Conservation (phyloP, 2,113 vertebrate species). For the Chelonoidis abingdonii region DNA sequence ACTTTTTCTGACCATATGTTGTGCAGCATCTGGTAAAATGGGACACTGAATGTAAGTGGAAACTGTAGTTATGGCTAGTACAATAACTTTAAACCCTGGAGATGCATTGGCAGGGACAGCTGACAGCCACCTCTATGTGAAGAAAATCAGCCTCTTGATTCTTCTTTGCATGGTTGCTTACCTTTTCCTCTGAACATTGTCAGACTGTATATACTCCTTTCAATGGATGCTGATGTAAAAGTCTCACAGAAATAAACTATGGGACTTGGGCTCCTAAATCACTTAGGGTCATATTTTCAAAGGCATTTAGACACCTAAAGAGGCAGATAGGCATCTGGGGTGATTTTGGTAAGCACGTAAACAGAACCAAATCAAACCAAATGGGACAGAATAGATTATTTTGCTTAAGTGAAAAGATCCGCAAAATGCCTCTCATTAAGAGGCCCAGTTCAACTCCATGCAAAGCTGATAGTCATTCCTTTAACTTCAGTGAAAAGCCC, state of each 20-base stretch:
- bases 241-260: not conserved
- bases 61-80: not conserved
- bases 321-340: not conserved
- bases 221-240: not conserved
- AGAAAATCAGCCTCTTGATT: not conserved
- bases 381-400: no score
- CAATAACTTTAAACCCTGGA: not conserved
- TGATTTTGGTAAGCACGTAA: no score
- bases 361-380: no score
- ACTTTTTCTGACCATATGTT: not conserved
- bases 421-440: not conserved
- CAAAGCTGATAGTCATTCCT: no score
- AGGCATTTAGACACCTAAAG: not conserved
- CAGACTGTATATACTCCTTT: not conserved
- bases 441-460: not conserved
- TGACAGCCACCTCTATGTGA: not conserved
- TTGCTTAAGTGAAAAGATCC: no score
- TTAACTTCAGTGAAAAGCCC: no score
- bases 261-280: not conserved
- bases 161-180: not conserved
- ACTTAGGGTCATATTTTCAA: not conserved
- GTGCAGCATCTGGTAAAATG: not conserved
- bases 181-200: not conserved
- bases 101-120: not conserved
- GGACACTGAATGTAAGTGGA: not conserved